phyloP scores from a whole-genome alignment of 2,113 vertebrate species.

The zebrafish (Danio rerio) region DNA sequence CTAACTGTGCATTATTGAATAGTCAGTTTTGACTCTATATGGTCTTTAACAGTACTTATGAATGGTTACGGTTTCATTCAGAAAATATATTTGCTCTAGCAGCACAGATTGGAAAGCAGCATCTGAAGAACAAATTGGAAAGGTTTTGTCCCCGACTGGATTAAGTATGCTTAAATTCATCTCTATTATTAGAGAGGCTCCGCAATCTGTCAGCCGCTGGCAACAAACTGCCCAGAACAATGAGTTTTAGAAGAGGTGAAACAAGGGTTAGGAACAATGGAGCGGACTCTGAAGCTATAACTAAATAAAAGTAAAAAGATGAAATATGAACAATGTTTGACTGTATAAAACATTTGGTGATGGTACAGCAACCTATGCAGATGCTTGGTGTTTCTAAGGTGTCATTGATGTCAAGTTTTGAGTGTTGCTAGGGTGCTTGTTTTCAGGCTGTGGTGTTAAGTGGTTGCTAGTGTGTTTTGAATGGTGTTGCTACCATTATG shows the following conservation, averaged over 20 bases:
- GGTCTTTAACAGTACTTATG: too few relatives aligned
- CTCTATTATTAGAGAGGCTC: constrained; percentile 41
- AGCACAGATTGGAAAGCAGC: neutral
- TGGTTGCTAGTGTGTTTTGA: neutral
- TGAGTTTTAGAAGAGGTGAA: neutral
- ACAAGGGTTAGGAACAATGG: neutral
- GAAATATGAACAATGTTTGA: neutral
- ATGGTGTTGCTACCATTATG: neutral
- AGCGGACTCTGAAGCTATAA: neutral
- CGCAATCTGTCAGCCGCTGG: constrained; percentile 39
- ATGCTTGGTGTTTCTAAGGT: neutral
- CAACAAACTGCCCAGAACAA: constrained; percentile 13
- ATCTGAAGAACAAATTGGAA: constrained; percentile 1
- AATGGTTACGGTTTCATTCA: too few relatives aligned
- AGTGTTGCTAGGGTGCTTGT: neutral
- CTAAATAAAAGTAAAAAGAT: too few relatives aligned
- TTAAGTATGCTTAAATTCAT: constrained; percentile 40
- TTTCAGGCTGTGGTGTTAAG: too few relatives aligned
- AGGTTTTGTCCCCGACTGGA: constrained; percentile 9
- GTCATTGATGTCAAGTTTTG: too few relatives aligned
- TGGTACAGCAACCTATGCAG: neutral
- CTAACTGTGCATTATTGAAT: too few relatives aligned
- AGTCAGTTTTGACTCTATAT: too few relatives aligned
- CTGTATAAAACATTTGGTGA: neutral
- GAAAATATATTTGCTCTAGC: neutral